Evolutionary conservation across 2,888 invertebrate genomes (phyloP).

Genomic region (Leptinotarsa peninsularis): DNA sequence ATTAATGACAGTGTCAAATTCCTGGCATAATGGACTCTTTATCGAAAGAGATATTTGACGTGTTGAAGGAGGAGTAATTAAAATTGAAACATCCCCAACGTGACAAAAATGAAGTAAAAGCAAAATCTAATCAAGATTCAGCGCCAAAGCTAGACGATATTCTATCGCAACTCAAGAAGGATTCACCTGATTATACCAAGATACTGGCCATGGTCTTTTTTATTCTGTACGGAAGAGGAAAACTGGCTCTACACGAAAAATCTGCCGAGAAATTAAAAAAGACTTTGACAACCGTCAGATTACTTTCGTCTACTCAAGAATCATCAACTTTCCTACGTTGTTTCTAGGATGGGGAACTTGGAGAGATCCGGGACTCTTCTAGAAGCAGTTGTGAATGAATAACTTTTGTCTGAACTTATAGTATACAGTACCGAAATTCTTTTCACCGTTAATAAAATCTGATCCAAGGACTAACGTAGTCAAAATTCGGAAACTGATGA

Average conservation of each 20-base stretch:
- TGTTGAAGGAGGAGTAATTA: constrained; percentile 33
- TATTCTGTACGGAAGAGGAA: constrained; percentile 62
- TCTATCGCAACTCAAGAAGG: constrained; percentile 39
- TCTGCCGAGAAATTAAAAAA: constrained; percentile 51
- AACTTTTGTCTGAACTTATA: constrained; percentile 49
- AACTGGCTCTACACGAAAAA: constrained; percentile 56
- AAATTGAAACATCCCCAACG: constrained; percentile 25
- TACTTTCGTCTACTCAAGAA: constrained; percentile 69
- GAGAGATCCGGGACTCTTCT: constrained; percentile 68
- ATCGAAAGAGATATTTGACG: constrained; percentile 28
- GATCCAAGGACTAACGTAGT: constrained; percentile 53
- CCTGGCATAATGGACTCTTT: constrained; percentile 32
- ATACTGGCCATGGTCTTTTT: constrained; percentile 61
- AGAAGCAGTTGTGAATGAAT: constrained; percentile 66
- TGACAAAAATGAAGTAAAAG: constrained; percentile 13
- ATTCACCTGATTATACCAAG: constrained; percentile 52
- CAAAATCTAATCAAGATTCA: constrained; percentile 28
- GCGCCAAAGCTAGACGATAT: constrained; percentile 48
- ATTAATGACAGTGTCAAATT: constrained; percentile 26
- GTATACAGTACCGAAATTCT: constrained; percentile 69
- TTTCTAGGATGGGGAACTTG: constrained; percentile 69
- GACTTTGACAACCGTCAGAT: constrained; percentile 55
- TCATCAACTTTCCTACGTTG: constrained; percentile 72
- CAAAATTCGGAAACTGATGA: constrained; percentile 69
- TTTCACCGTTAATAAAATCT: constrained; percentile 61